Evolutionary conservation across 92 coral and sea anemone species (phyloP).

Genomic region (Porites divaricata): DNA sequence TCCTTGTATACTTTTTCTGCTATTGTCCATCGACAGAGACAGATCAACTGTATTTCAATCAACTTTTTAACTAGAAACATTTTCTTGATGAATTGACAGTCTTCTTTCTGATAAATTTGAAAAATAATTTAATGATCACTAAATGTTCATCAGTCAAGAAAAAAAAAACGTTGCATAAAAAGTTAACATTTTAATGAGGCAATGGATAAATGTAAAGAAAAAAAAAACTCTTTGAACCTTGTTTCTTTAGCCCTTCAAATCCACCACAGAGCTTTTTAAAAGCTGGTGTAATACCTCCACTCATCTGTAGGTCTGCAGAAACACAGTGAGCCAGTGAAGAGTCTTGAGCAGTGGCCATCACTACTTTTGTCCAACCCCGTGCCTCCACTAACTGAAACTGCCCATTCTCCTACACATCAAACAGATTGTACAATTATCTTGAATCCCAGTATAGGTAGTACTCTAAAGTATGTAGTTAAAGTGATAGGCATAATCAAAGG

Average conservation of each 20-base stretch:
- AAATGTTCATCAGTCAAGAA: too few species aligned
- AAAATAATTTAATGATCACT: too few species aligned
- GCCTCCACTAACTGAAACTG: conserved; percentile 63
- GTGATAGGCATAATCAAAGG: neutral
- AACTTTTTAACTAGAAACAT: too few species aligned
- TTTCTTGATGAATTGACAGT: too few species aligned
- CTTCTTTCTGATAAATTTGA: too few species aligned
- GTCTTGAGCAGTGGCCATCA: conserved; percentile 72
- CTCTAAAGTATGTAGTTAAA: neutral
- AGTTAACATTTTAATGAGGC: neutral
- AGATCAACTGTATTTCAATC: too few species aligned
- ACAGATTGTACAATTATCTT: neutral
- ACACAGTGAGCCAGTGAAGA: conserved; percentile 85
- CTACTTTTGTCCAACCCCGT: conserved; percentile 83
- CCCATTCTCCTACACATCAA: neutral
- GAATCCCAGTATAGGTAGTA: neutral
- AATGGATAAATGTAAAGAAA: neutral
- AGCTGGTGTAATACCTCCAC: conserved; percentile 80
- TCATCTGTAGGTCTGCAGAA: conserved; percentile 91
- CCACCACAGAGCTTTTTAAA: conserved; percentile 84
- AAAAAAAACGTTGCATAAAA: neutral
- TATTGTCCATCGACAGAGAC: too few species aligned
- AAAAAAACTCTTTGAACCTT: conserved; percentile 54
- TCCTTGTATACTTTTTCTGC: too few species aligned
- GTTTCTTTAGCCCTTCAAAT: conserved; percentile 65